Base-by-base conservation (phyloP, 2,888 invertebrate species). In the Cordilura impudica region DNA sequence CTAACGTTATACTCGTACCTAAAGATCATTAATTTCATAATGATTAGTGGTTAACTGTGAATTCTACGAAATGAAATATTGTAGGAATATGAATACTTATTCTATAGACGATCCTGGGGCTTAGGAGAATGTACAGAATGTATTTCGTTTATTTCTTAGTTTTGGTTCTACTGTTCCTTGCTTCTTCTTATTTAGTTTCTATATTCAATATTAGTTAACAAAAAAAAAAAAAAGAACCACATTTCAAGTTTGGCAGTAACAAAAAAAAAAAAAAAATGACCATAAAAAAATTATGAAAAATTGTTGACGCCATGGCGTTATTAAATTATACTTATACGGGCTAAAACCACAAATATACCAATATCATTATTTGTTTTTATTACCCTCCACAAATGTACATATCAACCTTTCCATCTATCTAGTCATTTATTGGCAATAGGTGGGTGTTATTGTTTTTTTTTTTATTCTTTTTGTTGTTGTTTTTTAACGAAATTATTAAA, bases 11-110 rank as follows among this genome's bases (percentile, higher is more conserved):
- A n/a, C 43, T 5, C 8, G 23, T 21, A 58, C 58, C 19, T 39
- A 60, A 71, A 71, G 14, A 53, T 47, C 61, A 67, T 72, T 67
- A 77, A 77, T 71, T 77, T 60, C 66, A 66, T 39, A 47, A 66
- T 63, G 69, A 70, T 76, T 70, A 76, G 75, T 70, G 75, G 43
- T 54, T 69, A 61, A 18, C 16, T 63, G 51, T n/a, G 49, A 51
- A 63, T 76, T 76, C 75, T 18, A 63, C 35, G 75, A 70, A 76
- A 7, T 73, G 8, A 56, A 31, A 54, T 35, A 39, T 47, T 47
- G 47, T 31, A 18, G 31, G 29, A 21, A 21, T n/a, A n/a, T n/a
- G n/a, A n/a, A 39, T 39, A 39, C n/a, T 39, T 2, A n/a, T n/a
- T 12, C 31, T 12, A 31, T n/a, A n/a, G 12, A n/a, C 35, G n/a